Percentiles rank a stretch among this genome's conserved stretches.
Evolutionary conservation across 2,113 vertebrate species (phyloP).

Genomic region (Oreochromis spilurus): DNA sequence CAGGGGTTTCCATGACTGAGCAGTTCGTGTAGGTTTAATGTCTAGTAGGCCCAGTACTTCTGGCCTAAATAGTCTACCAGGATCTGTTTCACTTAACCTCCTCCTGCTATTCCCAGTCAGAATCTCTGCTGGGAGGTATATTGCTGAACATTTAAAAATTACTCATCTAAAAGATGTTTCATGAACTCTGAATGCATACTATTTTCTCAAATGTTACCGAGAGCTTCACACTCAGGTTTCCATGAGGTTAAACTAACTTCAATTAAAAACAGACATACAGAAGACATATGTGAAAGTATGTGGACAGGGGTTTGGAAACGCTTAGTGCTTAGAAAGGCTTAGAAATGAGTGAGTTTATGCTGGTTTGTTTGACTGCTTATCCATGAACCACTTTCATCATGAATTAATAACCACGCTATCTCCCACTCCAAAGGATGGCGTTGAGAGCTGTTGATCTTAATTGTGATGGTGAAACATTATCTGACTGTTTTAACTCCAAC

Average conservation of each 20-base stretch:
- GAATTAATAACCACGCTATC: neutral
- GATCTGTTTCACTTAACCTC: neutral
- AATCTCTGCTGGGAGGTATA: neutral
- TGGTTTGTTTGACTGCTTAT: neutral
- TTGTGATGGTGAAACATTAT: neutral
- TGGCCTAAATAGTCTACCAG: neutral
- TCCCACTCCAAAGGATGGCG: neutral
- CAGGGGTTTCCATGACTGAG: neutral
- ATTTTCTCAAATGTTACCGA: neutral
- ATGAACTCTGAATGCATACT: neutral
- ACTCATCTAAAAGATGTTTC: neutral
- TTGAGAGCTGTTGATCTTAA: neutral
- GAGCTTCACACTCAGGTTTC: too few species aligned
- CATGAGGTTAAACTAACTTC: neutral
- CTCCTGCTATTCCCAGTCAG: neutral
- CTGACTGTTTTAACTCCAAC: neutral
- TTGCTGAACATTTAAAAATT: neutral
- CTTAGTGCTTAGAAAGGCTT: neutral
- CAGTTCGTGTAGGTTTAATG: neutral
- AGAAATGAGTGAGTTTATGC: neutral
- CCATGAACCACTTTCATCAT: neutral
- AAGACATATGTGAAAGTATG: neutral
- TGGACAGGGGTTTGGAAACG: neutral
- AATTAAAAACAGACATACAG: neutral
- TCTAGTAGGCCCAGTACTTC: neutral